Percentiles rank a stretch among this genome's conserved stretches.
Conservation (phyloP, 2,113 vertebrate species). For the Dasyornis broadbenti region DNA sequence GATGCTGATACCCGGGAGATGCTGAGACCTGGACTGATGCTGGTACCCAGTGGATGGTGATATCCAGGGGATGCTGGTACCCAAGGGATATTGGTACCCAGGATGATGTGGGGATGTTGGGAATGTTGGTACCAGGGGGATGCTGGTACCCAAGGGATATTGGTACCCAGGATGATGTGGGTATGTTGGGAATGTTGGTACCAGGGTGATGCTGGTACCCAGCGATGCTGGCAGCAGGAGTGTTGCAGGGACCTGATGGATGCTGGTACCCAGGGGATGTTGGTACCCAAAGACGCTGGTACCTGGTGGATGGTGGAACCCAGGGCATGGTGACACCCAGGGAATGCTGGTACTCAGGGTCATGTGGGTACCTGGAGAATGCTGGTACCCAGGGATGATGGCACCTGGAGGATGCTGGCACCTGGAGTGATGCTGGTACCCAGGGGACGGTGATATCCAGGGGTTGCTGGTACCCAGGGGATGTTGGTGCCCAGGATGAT, state of each 20-base stretch:
- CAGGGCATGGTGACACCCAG: background rate
- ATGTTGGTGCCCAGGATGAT: no score
- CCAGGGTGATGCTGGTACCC: background rate
- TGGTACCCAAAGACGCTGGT: background rate
- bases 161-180: background rate
- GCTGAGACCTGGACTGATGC: no score
- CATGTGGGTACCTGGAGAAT: no score
- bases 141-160: background rate
- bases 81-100: rapidly evolving
- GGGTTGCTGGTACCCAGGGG: background rate
- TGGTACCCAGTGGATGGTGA: background rate
- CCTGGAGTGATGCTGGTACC: rapidly evolving
- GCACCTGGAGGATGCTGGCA: rapidly evolving
- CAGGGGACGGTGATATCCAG: background rate
- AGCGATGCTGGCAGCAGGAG: background rate
- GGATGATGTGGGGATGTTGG: no score
- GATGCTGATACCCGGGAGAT: background rate
- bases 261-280: rapidly evolving
- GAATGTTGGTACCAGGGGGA: background rate
- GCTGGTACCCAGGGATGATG: rapidly evolving
- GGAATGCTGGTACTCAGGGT: background rate
- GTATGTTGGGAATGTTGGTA: background rate
- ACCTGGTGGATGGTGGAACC: background rate
- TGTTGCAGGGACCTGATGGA: background rate
- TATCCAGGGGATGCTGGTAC: rapidly evolving